Percentiles rank a stretch among this genome's conserved stretches.
phyloP scores from a whole-genome alignment of 1,140 invertebrate species.

The Mizuhopecten yessoensis region DNA sequence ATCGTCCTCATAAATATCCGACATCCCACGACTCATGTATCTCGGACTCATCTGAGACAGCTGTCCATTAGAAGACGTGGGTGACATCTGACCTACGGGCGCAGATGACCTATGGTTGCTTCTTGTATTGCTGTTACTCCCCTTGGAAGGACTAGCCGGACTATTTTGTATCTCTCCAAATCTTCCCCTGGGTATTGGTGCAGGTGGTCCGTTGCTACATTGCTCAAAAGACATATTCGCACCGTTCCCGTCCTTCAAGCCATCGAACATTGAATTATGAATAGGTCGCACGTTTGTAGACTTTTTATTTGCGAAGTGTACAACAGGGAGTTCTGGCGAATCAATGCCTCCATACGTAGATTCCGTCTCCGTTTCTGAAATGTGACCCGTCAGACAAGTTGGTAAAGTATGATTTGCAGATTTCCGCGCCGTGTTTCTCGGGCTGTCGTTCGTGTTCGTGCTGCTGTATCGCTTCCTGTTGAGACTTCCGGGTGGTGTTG shows the following conservation, averaged over 20 bases:
- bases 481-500: conserved; percentile 78
- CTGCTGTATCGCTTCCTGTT: conserved; percentile 73
- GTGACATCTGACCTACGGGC: conserved; percentile 10
- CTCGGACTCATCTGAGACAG: conserved; percentile 3
- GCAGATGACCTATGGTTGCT: neutral
- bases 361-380: conserved; percentile 69
- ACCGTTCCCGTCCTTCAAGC: conserved; percentile 66
- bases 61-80: neutral
- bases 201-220: conserved; percentile 42
- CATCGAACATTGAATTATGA: conserved; percentile 78
- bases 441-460: conserved; percentile 69
- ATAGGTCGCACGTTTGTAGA: conserved; percentile 66
- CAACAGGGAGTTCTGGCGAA: conserved; percentile 79
- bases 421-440: conserved; percentile 63
- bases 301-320: conserved; percentile 81
- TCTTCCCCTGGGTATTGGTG: conserved; percentile 37
- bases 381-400: conserved; percentile 71
- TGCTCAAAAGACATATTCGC: conserved; percentile 49
- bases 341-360: conserved; percentile 67
- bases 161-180: conserved; percentile 21
- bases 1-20: neutral
- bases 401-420: conserved; percentile 66
- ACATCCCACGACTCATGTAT: neutral
- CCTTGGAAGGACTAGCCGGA: neutral
- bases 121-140: neutral